A percentile compares a stretch with the other conserved stretches of the same genome.
These are phyloP conservation scores for Gari tellinella DNA, from an alignment of 2,888 invertebrate species.

Conservation along the genomic window DNA sequence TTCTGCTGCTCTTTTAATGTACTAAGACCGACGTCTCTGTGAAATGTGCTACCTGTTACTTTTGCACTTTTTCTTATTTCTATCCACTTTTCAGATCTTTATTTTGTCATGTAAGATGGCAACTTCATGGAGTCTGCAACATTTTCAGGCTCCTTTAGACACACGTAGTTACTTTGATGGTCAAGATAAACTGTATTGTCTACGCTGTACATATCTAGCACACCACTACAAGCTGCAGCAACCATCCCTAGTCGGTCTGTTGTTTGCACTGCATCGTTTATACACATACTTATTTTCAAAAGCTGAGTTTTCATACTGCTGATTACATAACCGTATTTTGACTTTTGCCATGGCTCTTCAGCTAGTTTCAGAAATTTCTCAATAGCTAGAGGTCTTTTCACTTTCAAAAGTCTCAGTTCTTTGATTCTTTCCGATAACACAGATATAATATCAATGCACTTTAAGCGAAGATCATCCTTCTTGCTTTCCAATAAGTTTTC, in stretches of 20 bases:
- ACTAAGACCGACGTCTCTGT: background rate
- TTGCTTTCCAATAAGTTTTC: too few species aligned
- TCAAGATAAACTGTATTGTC: background rate
- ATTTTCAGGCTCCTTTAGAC: too few species aligned
- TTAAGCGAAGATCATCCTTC: too few species aligned
- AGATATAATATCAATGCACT: background rate
- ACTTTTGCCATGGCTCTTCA: background rate
- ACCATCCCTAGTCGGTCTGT: background rate
- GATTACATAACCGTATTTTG: background rate
- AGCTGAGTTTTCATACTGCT: background rate
- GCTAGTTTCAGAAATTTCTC: background rate
- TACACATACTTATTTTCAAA: background rate
- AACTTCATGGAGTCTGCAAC: background rate
- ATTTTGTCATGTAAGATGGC: background rate
- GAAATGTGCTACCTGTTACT: background rate
- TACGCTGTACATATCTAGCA: background rate
- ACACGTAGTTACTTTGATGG: background rate
- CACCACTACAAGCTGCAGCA: background rate
- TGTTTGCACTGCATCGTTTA: background rate
- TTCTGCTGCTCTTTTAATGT: constrained; percentile 5
- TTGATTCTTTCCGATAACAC: background rate
- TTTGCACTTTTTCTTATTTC: background rate
- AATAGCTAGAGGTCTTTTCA: background rate
- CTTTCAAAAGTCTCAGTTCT: background rate
- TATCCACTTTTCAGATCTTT: background rate